phyloP scores from a whole-genome alignment of 2,113 vertebrate species.

The Pseudopodoces humilis region DNA sequence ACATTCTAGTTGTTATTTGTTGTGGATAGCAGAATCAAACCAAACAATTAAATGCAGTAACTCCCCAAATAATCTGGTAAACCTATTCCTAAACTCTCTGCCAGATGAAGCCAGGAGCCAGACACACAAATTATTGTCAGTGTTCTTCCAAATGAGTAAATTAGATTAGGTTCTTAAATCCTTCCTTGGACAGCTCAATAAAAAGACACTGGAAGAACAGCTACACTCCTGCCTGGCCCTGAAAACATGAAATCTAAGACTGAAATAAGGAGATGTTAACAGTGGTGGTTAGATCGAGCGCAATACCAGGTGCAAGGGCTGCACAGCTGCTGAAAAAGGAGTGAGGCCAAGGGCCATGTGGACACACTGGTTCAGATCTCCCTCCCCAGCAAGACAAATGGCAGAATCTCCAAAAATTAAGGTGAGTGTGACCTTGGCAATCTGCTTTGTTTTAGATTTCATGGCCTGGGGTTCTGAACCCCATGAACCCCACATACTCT shows the following conservation, averaged over 20 bases:
- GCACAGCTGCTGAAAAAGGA: neutral
- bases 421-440: neutral
- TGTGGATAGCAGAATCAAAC: neutral
- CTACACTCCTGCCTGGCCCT: neutral
- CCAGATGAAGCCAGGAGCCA: neutral
- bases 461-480: neutral
- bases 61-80: neutral
- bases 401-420: neutral
- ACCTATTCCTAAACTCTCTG: neutral
- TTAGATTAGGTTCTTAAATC: neutral
- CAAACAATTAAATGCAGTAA: neutral
- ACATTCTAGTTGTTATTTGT: neutral
- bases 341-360: neutral
- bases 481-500: fast-evolving
- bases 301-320: neutral
- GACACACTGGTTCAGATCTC: neutral
- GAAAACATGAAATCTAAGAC: neutral
- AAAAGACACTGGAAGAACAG: neutral
- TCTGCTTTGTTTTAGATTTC: neutral
- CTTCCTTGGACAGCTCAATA: too few species aligned
- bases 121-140: neutral
- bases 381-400: neutral
- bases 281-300: neutral
- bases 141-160: neutral
- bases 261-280: neutral